A percentile compares a stretch with the other conserved stretches of the same genome.
Conservation (phyloP, 2,113 vertebrate genomes). For the Fulmarus glacialis region DNA sequence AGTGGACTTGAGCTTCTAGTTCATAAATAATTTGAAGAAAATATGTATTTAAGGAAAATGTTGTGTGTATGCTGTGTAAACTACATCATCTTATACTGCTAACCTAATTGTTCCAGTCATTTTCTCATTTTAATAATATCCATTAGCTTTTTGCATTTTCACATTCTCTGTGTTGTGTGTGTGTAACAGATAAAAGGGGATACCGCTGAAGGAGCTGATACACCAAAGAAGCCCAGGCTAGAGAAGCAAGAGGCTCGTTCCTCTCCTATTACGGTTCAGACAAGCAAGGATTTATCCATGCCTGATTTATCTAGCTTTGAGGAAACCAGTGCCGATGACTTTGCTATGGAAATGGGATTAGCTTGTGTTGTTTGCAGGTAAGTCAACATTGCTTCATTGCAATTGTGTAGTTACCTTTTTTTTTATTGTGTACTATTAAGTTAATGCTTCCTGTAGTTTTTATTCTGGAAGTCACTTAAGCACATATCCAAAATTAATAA, state of each 20-base stretch:
- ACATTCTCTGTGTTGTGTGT: neutral
- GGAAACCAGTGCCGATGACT: slow-evolving; percentile 96
- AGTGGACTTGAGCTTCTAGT: neutral
- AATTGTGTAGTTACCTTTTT: neutral
- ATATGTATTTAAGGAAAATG: neutral
- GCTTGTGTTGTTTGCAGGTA: slow-evolving; percentile 97
- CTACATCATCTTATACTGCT: neutral
- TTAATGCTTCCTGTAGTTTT: neutral
- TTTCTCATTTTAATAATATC: neutral
- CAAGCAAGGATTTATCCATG: slow-evolving; percentile 88
- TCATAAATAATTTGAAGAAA: neutral
- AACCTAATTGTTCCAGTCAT: neutral
- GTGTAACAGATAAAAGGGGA: slow-evolving; percentile 84
- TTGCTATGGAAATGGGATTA: slow-evolving; percentile 99
- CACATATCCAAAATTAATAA: neutral
- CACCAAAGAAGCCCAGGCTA: slow-evolving; percentile 89
- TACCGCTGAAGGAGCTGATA: slow-evolving; percentile 79
- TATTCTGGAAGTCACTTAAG: neutral
- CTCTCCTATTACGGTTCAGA: slow-evolving; percentile 89
- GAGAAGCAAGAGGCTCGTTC: slow-evolving; percentile 90
- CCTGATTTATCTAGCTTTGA: slow-evolving; percentile 91
- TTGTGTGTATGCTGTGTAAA: neutral
- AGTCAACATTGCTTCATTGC: neutral
- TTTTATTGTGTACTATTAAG: neutral
- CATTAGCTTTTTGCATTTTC: neutral